These are phyloP conservation scores for Mormoops blainvillei DNA, from an alignment of 2,113 vertebrate species.

Conservation along the genomic window DNA sequence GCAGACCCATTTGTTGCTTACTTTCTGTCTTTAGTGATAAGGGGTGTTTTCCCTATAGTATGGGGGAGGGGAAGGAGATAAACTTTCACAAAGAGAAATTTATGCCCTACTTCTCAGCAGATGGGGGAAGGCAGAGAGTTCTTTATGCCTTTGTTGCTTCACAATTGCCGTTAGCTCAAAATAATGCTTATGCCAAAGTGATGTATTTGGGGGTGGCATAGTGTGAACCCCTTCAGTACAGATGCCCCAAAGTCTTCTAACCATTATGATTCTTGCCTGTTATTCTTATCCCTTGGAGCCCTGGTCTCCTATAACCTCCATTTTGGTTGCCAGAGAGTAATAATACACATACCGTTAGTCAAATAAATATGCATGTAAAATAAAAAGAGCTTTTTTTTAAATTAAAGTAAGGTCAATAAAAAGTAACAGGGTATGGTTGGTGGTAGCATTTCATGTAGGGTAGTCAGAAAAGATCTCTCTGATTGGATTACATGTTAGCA, in stretches of 20 bases:
- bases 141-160: not conserved
- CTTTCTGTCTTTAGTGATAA: not conserved
- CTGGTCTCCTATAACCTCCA: not conserved
- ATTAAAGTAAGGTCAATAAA: not conserved
- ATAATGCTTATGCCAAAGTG: not conserved
- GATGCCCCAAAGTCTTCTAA: not conserved
- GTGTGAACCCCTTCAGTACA: not conserved
- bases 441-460: not conserved
- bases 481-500: not conserved
- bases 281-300: not conserved
- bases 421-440: not conserved
- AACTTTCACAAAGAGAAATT: not conserved
- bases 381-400: not conserved
- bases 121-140: not conserved
- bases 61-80: rapidly evolving
- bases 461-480: not conserved
- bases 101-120: not conserved
- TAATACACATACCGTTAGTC: not conserved
- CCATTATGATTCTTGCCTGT: not conserved
- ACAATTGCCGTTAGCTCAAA: not conserved
- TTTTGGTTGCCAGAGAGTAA: not conserved
- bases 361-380: not conserved
- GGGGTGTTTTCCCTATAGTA: not conserved
- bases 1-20: not conserved
- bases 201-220: not conserved